phyloP scores from a whole-genome alignment of 2,888 invertebrate species.

The Drosophila barbarae region DNA sequence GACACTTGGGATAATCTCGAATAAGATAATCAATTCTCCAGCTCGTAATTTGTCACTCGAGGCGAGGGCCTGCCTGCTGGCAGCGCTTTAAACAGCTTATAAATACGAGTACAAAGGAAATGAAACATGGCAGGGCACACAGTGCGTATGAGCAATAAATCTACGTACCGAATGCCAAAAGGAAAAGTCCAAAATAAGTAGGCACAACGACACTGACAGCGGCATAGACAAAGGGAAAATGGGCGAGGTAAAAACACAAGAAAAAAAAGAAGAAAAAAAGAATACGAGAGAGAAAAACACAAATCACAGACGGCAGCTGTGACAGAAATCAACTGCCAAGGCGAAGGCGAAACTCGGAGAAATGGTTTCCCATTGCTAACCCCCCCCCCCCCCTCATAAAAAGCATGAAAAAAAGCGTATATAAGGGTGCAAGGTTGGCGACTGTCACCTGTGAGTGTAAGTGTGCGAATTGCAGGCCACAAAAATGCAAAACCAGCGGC shows the following conservation, averaged over 20 bases:
- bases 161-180: slow-evolving; percentile 25
- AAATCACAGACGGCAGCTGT: slow-evolving; percentile 69
- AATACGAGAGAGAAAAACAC: slow-evolving; percentile 39
- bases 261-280: slow-evolving; percentile 21
- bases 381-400: not conserved
- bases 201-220: slow-evolving; percentile 16
- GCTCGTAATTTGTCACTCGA: slow-evolving; percentile 47
- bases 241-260: slow-evolving; percentile 17
- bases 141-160: slow-evolving; percentile 67
- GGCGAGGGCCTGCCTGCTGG: slow-evolving; percentile 16
- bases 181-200: slow-evolving; percentile 41
- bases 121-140: slow-evolving; percentile 28
- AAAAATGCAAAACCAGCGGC: slow-evolving; percentile 56
- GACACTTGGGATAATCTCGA: slow-evolving; percentile 41
- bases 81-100: slow-evolving; percentile 44
- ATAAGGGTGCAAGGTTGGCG: slow-evolving; percentile 30
- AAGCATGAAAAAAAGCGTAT: not conserved
- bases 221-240: slow-evolving; percentile 28
- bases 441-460: slow-evolving; percentile 41
- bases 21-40: slow-evolving; percentile 44
- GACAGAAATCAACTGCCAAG: slow-evolving; percentile 73
- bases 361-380: not conserved
- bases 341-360: slow-evolving; percentile 46
- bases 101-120: slow-evolving; percentile 32
- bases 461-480: slow-evolving; percentile 52